These are phyloP conservation scores for Characodon lateralis DNA, from an alignment of 2,797 vertebrate genomes.

Conservation along the genomic window DNA sequence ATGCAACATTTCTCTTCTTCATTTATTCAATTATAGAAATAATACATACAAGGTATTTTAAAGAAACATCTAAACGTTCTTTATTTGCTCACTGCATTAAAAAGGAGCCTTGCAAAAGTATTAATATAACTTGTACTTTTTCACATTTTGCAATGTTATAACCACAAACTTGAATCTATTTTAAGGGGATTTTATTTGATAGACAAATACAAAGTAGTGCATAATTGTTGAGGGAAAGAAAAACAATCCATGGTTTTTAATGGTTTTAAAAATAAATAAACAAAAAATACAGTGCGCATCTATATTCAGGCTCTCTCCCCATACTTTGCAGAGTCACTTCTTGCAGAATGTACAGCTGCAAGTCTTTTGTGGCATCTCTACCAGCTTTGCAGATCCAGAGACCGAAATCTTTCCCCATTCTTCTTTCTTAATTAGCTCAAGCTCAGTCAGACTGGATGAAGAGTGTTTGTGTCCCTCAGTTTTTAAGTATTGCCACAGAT, in stretches of 20 bases:
- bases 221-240: not conserved
- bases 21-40: not conserved
- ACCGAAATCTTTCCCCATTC: too few species aligned
- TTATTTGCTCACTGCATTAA: constrained; percentile 1
- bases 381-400: not conserved
- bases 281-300: not conserved
- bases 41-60: not conserved
- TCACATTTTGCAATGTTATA: not conserved
- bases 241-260: not conserved
- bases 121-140: not conserved
- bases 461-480: too few species aligned
- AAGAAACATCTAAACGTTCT: not conserved
- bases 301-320: not conserved
- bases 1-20: not conserved
- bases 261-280: not conserved
- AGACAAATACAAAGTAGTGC: not conserved
- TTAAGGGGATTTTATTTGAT: not conserved
- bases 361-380: not conserved
- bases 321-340: not conserved
- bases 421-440: too few species aligned
- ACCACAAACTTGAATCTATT: not conserved
- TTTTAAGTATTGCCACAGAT: too few species aligned
- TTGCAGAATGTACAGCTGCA: not conserved
- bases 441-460: too few species aligned
- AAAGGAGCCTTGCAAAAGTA: not conserved